Evolutionary conservation across 64 coral and sea anemone species (phyloP), one percentile per base, ranked within the genome.

Genomic region (Montipora cactus): DNA sequence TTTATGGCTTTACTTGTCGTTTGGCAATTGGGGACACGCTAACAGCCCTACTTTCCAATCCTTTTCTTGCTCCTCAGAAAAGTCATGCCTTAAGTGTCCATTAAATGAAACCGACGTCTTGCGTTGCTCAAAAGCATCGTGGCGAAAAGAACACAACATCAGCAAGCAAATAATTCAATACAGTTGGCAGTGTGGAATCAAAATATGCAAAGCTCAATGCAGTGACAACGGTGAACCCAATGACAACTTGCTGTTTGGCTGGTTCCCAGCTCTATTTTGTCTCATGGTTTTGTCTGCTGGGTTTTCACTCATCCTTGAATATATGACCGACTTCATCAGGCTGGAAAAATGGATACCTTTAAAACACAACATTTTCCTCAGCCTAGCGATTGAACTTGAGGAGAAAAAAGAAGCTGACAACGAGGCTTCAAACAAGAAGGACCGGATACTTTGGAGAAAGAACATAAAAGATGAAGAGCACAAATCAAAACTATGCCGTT

Each of bases 311-410:
- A 2, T 71, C 67, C 67, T 71, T 71, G n/a, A 71, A 71, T 71
- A 71, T 71, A 71, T 71, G 67, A 71, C 67, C 67, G 67, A 71
- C 67, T 71, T 71, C n/a, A 71, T 71, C 67, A 71, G 67, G 16
- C 67, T 71, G 67, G 67, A 71, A 71, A 71, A 71, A 71, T 71
- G 15, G 15, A 71, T n/a, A 13, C 67, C 67, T 71, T 71, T 71
- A 71, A 71, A 71, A 71, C 67, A 71, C 67, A 71, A 71, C 9
- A 71, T 71, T 71, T 71, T 71, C 67, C 67, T 71, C 67, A 71
- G 67, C 67, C 16, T 71, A 71, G 67, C 67, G 16, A 71, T 71
- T 18, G 67, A 71, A 71, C 67, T 71, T 71, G 67, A 71, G 67
- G 11, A 71, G 67, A 20, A 71, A 18, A 11, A 18, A 71, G 67